phyloP scores from a whole-genome alignment of 2,888 invertebrate species.

The Cinara cedri region DNA sequence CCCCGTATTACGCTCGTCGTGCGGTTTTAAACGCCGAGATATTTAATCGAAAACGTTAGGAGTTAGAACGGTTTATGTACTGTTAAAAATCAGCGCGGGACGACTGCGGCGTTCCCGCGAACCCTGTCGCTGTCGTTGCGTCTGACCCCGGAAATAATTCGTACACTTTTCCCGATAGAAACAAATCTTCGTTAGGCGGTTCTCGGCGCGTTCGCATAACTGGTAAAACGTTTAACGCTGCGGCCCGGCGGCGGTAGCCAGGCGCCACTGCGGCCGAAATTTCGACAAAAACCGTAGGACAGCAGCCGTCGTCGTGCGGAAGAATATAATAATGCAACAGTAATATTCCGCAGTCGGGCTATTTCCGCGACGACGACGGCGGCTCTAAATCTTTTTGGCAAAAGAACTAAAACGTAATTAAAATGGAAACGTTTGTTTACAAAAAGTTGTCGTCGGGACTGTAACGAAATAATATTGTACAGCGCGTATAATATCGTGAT shows the following conservation, averaged over 20 bases:
- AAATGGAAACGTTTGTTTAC: neutral
- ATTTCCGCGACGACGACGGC: neutral
- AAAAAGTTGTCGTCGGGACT: no score
- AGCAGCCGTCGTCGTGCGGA: neutral
- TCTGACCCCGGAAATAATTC: neutral
- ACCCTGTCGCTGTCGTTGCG: neutral
- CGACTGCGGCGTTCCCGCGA: no score
- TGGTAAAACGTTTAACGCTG: neutral
- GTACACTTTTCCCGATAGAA: neutral
- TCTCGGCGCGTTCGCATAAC: neutral
- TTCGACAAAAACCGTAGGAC: no score
- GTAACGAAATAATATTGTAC: no score
- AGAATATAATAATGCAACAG: neutral
- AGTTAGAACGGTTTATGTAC: neutral
- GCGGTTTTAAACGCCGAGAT: neutral
- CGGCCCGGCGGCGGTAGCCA: neutral
- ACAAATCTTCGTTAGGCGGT: conserved; percentile 31
- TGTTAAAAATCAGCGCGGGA: neutral
- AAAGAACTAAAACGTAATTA: neutral
- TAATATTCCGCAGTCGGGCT: neutral
- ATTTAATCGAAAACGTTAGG: neutral
- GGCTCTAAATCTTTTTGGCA: neutral
- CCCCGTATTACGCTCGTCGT: neutral
- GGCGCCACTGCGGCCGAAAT: neutral
- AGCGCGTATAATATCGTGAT: no score